These are phyloP conservation scores for Rhorus exstirpatorius DNA, from an alignment of 2,888 invertebrate species.

Conservation along the genomic window DNA sequence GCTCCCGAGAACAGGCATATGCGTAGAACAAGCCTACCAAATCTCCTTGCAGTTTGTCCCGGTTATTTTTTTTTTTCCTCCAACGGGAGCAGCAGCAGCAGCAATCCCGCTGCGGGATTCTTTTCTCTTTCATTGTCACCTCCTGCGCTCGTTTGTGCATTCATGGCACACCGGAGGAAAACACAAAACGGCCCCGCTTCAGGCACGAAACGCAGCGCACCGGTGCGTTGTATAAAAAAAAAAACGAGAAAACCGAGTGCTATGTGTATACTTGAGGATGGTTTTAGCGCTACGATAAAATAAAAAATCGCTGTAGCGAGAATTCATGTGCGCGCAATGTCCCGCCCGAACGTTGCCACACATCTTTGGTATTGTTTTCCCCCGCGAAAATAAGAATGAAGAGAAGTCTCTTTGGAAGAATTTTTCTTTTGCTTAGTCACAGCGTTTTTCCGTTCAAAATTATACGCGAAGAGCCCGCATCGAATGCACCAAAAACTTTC, in stretches of 20 bases:
- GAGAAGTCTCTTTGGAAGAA: neutral
- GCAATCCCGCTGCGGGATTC: slow-evolving; percentile 17
- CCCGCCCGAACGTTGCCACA: too few relatives aligned
- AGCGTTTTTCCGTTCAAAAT: slow-evolving; percentile 71
- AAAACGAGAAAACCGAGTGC: neutral
- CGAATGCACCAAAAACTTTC: slow-evolving; percentile 75
- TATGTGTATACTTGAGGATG: neutral
- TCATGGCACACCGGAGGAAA: slow-evolving; percentile 61
- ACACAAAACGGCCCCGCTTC: slow-evolving; percentile 14
- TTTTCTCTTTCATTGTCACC: slow-evolving; percentile 24
- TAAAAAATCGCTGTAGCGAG: neutral
- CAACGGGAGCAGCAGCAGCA: neutral
- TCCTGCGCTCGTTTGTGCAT: slow-evolving; percentile 45
- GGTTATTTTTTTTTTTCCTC: neutral
- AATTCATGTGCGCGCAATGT: neutral
- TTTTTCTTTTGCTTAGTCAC: neutral
- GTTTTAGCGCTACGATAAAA: neutral
- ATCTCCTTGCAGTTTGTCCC: neutral
- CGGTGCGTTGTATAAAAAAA: slow-evolving; percentile 46
- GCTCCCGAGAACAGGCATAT: neutral
- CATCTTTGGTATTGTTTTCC: too few relatives aligned
- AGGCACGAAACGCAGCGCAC: neutral
- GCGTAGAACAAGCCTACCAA: neutral
- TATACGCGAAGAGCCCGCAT: slow-evolving; percentile 70
- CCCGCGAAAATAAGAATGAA: neutral